Percentiles rank a stretch among this genome's conserved stretches.
Evolutionary conservation across 2,888 invertebrate genomes (phyloP).

Genomic region (Campoplex nolae): DNA sequence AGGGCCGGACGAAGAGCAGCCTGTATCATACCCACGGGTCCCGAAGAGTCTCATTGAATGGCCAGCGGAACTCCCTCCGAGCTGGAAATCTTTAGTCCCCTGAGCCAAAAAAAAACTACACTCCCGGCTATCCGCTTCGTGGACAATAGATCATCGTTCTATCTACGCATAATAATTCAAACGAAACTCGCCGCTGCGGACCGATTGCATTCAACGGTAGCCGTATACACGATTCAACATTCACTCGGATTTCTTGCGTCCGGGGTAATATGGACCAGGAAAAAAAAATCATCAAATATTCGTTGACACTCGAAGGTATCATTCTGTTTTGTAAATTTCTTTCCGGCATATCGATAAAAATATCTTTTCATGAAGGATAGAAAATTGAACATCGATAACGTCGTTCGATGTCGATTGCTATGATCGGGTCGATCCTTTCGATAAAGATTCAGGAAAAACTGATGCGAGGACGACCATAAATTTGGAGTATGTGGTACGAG

Average conservation of each 20-base stretch:
- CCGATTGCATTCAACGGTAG: constrained; percentile 79
- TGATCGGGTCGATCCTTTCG: background rate
- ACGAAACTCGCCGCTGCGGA: constrained; percentile 73
- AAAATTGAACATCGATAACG: background rate
- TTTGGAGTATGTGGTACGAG: background rate
- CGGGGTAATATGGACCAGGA: background rate
- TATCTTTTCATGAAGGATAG: too few species aligned
- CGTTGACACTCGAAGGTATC: background rate
- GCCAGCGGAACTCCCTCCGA: constrained; percentile 36
- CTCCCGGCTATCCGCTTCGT: constrained; percentile 55
- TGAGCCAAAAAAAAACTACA: constrained; percentile 69
- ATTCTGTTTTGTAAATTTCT: background rate
- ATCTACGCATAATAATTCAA: constrained; percentile 78
- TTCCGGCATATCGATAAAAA: too few species aligned
- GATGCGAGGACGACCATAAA: background rate
- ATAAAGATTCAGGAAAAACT: background rate
- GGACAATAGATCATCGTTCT: constrained; percentile 78
- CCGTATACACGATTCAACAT: constrained; percentile 56
- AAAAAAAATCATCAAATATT: background rate
- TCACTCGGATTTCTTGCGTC: constrained; percentile 16
- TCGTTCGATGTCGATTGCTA: background rate
- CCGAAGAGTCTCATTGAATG: constrained; percentile 54
- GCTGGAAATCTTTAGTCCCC: constrained; percentile 76
- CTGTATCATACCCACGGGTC: constrained; percentile 28
- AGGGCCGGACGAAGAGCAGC: constrained; percentile 40